Conservation (phyloP, 2,113 vertebrate genomes). For the Hydrolagus affinis region DNA sequence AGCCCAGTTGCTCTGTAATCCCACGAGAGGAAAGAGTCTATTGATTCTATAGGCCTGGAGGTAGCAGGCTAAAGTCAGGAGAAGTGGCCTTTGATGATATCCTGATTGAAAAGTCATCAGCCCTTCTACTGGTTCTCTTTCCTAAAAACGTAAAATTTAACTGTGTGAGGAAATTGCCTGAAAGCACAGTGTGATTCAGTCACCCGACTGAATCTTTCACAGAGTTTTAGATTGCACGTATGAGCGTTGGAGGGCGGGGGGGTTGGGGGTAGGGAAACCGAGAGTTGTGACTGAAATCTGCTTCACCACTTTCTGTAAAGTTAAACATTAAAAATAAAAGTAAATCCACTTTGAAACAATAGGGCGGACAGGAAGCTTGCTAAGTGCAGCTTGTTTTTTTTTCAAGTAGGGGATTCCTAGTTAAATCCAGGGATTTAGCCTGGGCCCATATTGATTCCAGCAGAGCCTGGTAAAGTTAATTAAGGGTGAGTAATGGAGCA, state of each 20-base stretch:
- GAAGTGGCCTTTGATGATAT: slow-evolving; percentile 23
- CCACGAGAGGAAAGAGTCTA: not conserved
- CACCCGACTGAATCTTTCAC: too few species aligned
- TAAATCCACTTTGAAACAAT: slow-evolving; percentile 51
- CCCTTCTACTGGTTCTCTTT: not conserved
- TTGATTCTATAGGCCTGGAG: slow-evolving; percentile 16
- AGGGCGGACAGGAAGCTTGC: slow-evolving; percentile 50
- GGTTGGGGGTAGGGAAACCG: not conserved
- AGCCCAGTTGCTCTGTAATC: not conserved
- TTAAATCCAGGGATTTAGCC: slow-evolving; percentile 72
- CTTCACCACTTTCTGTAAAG: not conserved
- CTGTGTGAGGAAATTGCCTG: not conserved
- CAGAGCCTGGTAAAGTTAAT: slow-evolving; percentile 93
- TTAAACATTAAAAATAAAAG: not conserved
- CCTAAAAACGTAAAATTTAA: slow-evolving; percentile 21
- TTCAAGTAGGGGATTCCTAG: slow-evolving; percentile 72
- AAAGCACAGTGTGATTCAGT: not conserved
- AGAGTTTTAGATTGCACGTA: not conserved
- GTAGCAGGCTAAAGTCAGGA: slow-evolving; percentile 3
- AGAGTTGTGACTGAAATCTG: not conserved
- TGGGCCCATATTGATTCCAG: slow-evolving; percentile 74
- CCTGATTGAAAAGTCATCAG: slow-evolving; percentile 19
- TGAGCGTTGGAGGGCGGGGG: not conserved
- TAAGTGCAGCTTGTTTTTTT: slow-evolving; percentile 41
- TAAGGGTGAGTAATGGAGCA: slow-evolving; percentile 98